Conservation (phyloP, 2,797 vertebrate genomes). For the Mus caroli region DNA sequence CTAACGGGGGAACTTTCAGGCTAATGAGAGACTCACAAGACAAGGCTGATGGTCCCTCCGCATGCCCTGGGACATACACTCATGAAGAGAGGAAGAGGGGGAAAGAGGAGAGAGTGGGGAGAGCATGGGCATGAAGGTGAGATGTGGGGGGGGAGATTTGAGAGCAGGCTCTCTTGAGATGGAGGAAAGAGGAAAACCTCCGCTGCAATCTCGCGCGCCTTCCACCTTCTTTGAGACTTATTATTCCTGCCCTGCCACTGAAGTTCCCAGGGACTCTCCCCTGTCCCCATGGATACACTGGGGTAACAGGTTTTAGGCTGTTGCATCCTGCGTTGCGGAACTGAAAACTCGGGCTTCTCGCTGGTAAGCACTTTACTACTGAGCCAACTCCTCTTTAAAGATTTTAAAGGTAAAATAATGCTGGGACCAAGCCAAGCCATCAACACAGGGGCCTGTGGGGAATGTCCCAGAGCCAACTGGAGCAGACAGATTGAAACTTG, state of each 20-base stretch:
- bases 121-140: neutral
- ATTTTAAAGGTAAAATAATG: neutral
- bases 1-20: neutral
- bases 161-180: neutral
- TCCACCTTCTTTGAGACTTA: neutral
- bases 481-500: neutral
- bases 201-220: accelerated
- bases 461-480: neutral
- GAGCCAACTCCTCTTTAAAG: neutral
- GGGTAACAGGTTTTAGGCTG: neutral
- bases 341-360: neutral
- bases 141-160: neutral
- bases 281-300: neutral
- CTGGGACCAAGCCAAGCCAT: too few species aligned
- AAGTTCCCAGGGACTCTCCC: neutral
- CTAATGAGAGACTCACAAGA: neutral
- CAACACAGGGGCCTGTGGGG: neutral
- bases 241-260: neutral
- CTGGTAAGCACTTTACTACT: neutral
- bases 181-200: neutral
- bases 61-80: neutral
- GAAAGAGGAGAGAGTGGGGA: too few species aligned
- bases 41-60: neutral
- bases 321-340: too few species aligned
- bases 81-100: neutral